Conservation (phyloP, 1,140 invertebrate species). For the Musca domestica region DNA sequence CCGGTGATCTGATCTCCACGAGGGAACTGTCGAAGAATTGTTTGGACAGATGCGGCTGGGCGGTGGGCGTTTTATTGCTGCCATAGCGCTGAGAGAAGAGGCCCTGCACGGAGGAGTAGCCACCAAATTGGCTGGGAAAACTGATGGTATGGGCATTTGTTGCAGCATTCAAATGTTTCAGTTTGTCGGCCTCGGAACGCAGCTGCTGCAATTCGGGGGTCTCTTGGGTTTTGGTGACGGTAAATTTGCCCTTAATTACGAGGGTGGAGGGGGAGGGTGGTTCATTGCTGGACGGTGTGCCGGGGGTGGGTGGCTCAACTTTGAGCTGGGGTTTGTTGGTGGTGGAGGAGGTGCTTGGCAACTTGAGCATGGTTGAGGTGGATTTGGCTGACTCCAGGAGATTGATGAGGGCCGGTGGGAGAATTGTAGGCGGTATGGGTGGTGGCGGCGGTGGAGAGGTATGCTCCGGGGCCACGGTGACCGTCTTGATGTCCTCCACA, state of each 20-base stretch:
- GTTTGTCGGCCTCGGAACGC: constrained; percentile 53
- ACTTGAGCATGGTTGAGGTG: neutral
- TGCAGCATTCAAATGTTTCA: constrained; percentile 45
- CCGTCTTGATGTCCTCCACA: constrained; percentile 40
- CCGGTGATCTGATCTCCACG: constrained; percentile 75
- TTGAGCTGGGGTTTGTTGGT: constrained; percentile 23
- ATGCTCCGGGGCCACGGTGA: constrained; percentile 34
- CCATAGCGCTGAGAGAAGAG: constrained; percentile 51
- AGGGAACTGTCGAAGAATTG: constrained; percentile 77
- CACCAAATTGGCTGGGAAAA: constrained; percentile 60
- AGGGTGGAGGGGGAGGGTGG: constrained; percentile 32
- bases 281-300: constrained; percentile 6
- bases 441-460: constrained; percentile 41
- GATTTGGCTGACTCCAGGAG: constrained; percentile 37
- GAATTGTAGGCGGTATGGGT: constrained; percentile 45
- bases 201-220: constrained; percentile 58
- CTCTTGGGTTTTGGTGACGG: constrained; percentile 53
- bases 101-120: constrained; percentile 58
- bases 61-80: constrained; percentile 36
- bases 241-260: constrained; percentile 46
- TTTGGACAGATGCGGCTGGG: constrained; percentile 65
- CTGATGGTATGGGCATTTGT: constrained; percentile 64
- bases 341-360: constrained; percentile 3
- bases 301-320: neutral
- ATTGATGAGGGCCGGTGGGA: constrained; percentile 45